A percentile compares a stretch with the other conserved stretches of the same genome.
Evolutionary conservation across 2,888 invertebrate species (phyloP).

Genomic region (Trichogramma dendrolimi): DNA sequence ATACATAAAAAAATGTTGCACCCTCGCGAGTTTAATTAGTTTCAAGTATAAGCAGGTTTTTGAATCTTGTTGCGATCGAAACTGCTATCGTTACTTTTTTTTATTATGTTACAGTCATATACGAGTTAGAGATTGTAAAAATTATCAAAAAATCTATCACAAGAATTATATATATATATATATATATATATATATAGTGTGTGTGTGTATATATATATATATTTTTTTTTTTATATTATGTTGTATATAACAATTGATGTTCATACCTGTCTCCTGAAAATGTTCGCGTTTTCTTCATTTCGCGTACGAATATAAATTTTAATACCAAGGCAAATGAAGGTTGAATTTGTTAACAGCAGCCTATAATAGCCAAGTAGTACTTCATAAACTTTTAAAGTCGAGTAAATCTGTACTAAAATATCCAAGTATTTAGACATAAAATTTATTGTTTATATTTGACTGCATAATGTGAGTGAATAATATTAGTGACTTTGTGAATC

Average conservation of each 20-base stretch:
- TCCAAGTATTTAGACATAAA: constrained; percentile 44
- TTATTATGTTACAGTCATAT: background rate
- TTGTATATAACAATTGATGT: constrained; percentile 51
- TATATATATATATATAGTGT: background rate
- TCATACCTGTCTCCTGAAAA: constrained; percentile 37
- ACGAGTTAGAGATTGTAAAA: constrained; percentile 62
- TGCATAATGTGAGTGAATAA: too few species aligned
- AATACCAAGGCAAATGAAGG: constrained; percentile 54
- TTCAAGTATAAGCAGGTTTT: too few species aligned
- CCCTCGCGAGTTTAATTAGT: too few species aligned
- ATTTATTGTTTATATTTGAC: background rate
- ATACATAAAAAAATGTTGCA: too few species aligned
- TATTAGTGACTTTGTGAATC: too few species aligned
- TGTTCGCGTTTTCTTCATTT: constrained; percentile 35
- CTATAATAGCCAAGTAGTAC: constrained; percentile 53
- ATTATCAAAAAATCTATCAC: constrained; percentile 68
- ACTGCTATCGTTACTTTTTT: background rate
- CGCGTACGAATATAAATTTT: constrained; percentile 49
- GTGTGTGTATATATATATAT: constrained; percentile 20
- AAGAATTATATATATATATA: constrained; percentile 30
- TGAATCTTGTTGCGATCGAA: background rate
- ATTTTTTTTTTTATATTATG: constrained; percentile 45
- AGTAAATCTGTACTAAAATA: constrained; percentile 54
- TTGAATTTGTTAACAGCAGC: constrained; percentile 54
- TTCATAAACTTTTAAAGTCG: constrained; percentile 53